phyloP scores from a whole-genome alignment of 2,113 vertebrate genomes.

The Rana temporaria region DNA sequence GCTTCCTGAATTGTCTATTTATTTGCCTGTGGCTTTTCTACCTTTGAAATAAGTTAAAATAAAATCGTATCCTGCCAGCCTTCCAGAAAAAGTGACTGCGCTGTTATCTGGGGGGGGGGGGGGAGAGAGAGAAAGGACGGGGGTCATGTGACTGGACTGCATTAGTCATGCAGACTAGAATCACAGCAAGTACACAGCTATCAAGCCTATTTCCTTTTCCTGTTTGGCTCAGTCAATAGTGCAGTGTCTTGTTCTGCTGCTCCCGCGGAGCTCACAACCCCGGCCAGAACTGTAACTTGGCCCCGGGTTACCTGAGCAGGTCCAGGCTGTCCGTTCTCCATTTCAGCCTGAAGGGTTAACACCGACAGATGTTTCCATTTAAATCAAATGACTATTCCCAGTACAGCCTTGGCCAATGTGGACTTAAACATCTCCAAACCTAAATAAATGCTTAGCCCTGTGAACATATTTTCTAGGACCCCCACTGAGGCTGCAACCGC shows the following conservation, averaged over 20 bases:
- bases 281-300: conserved; percentile 23
- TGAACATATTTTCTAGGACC: conserved; percentile 16
- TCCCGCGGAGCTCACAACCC: conserved; percentile 1
- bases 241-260: conserved; percentile 11
- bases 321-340: conserved; percentile 24
- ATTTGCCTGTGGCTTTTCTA: not conserved
- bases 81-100: conserved; percentile 44
- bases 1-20: not conserved
- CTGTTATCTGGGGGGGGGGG: conserved; percentile 43
- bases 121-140: not conserved
- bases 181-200: conserved; percentile 36
- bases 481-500: conserved; percentile 5
- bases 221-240: conserved; percentile 44
- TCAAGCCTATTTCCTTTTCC: conserved; percentile 50
- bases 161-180: conserved; percentile 40
- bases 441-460: conserved; percentile 35
- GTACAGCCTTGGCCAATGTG: conserved; percentile 15
- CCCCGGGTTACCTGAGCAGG: conserved; percentile 34
- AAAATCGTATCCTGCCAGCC: not conserved
- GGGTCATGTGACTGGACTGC: conserved; percentile 17
- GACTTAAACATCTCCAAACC: conserved; percentile 27
- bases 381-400: conserved; percentile 44
- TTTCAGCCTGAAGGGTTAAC: conserved; percentile 29
- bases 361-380: conserved; percentile 39
- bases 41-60: not conserved